phyloP scores from a whole-genome alignment of 2,113 vertebrate genomes.

The Ciconia boyciana region DNA sequence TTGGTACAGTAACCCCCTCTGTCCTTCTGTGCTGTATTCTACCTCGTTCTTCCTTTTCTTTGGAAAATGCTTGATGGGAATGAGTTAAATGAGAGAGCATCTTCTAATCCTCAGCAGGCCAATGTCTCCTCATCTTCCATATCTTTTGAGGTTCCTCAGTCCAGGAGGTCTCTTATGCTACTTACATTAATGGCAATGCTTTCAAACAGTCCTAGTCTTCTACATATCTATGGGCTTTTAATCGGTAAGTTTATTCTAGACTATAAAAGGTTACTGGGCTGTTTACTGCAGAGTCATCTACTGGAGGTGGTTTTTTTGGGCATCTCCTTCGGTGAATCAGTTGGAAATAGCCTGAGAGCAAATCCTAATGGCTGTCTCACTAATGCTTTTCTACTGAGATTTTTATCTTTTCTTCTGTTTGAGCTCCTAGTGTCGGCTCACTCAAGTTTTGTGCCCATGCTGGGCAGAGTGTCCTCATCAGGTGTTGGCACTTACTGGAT shows the following conservation, averaged over 20 bases:
- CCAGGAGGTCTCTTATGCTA: not conserved
- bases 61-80: not conserved
- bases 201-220: not conserved
- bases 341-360: not conserved
- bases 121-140: not conserved
- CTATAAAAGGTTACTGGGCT: not conserved
- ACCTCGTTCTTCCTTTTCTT: not conserved
- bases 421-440: not conserved
- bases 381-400: not conserved
- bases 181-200: not conserved
- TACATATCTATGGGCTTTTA: not conserved
- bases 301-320: not conserved
- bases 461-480: not conserved
- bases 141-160: not conserved
- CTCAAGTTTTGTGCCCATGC: not conserved
- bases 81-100: not conserved
- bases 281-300: not conserved
- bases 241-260: not conserved
- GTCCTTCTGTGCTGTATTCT: not conserved
- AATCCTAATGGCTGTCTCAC: not conserved
- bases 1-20: not conserved
- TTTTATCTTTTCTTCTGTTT: not conserved
- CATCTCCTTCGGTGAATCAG: not conserved
- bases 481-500: not conserved
- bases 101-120: not conserved